Conservation (phyloP, 2,113 vertebrate genomes). For the Pluvianellus socialis region DNA sequence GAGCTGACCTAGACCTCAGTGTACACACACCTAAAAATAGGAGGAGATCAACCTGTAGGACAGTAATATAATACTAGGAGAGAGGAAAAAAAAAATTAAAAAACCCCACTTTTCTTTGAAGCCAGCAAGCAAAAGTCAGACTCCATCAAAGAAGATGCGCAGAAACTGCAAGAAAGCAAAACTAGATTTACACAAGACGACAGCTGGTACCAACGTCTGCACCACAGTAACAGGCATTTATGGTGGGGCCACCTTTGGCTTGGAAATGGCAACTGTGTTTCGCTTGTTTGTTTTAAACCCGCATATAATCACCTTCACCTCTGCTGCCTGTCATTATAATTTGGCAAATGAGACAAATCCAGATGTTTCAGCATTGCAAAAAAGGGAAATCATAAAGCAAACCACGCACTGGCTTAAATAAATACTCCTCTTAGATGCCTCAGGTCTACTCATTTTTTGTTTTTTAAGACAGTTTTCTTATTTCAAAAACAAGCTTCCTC, state of each 20-base stretch:
- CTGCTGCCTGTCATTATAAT: neutral
- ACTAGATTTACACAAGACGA: neutral
- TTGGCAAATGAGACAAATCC: slow-evolving; percentile 9
- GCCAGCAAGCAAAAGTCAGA: neutral
- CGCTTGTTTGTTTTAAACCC: neutral
- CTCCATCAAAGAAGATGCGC: neutral
- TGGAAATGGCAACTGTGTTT: neutral
- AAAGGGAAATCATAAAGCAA: neutral
- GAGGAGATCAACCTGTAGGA: neutral
- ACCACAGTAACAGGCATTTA: neutral
- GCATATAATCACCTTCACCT: neutral
- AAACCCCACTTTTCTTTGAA: neutral
- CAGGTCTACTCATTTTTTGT: neutral
- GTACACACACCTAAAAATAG: neutral
- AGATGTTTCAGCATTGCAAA: slow-evolving; percentile 4
- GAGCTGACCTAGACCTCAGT: neutral
- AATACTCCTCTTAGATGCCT: neutral
- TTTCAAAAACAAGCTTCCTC: neutral
- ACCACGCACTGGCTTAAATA: neutral
- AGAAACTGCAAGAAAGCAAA: neutral
- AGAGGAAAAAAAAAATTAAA: neutral
- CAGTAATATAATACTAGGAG: neutral
- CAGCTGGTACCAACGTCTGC: neutral
- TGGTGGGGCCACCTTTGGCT: neutral
- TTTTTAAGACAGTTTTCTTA: neutral